These are phyloP conservation scores for Drosophila pruinosa DNA, from an alignment of 1,140 invertebrate genomes.

Conservation along the genomic window DNA sequence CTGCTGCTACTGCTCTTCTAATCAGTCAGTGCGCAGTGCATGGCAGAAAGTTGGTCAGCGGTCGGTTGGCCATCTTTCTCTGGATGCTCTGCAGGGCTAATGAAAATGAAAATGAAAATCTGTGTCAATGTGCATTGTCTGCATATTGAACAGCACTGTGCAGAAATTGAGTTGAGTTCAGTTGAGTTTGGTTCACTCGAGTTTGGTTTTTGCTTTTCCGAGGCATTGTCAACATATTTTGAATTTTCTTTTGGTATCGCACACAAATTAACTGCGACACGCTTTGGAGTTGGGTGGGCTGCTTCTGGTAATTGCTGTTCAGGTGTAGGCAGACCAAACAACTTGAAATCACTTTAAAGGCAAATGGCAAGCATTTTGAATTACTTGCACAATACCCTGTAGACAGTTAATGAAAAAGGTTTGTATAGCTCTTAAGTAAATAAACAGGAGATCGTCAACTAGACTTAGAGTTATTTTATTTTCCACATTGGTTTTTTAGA, in stretches of 20 bases:
- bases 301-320: slow-evolving; percentile 34
- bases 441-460: no score
- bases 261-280: slow-evolving; percentile 54
- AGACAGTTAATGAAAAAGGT: neutral
- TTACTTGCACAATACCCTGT: neutral
- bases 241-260: slow-evolving; percentile 43
- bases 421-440: no score
- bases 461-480: no score
- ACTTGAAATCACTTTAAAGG: slow-evolving; percentile 24
- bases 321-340: slow-evolving; percentile 33
- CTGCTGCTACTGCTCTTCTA: no score
- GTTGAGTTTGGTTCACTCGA: neutral
- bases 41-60: slow-evolving; percentile 37
- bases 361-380: slow-evolving; percentile 22
- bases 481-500: no score
- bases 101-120: slow-evolving; percentile 74
- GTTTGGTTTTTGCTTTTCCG: neutral
- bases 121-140: slow-evolving; percentile 68
- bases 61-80: slow-evolving; percentile 1
- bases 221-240: slow-evolving; percentile 32
- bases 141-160: slow-evolving; percentile 54
- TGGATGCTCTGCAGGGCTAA: neutral
- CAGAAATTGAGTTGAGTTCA: slow-evolving; percentile 6
- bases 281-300: slow-evolving; percentile 30
- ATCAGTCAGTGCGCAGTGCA: slow-evolving; percentile 64